phyloP scores from a whole-genome alignment of 2,113 vertebrate genomes.

The Osmerus eperlanus region DNA sequence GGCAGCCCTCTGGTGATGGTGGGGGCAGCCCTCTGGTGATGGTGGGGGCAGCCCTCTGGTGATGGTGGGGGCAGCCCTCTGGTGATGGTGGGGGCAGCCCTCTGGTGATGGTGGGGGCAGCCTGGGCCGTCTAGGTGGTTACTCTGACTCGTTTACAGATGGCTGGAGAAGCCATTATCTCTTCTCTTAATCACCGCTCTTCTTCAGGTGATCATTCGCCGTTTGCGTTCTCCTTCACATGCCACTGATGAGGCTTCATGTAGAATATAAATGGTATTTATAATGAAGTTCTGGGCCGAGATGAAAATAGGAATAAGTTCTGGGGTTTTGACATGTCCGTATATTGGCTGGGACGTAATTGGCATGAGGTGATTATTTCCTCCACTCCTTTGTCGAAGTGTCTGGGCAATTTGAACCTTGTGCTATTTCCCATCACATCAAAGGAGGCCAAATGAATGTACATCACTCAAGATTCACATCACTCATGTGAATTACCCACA shows the following conservation, averaged over 20 bases:
- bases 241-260: conserved; percentile 27
- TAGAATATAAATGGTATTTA: conserved; percentile 23
- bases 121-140: background rate
- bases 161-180: conserved; percentile 24
- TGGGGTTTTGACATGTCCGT: conserved; percentile 7
- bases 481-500: background rate
- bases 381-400: background rate
- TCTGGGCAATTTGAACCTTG: conserved; percentile 11
- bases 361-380: conserved; percentile 16
- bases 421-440: conserved; percentile 9
- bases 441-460: conserved; percentile 12
- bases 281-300: conserved; percentile 16
- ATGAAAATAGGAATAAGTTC: conserved; percentile 22
- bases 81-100: too few relatives aligned
- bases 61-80: too few relatives aligned
- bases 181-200: conserved; percentile 27
- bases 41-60: too few relatives aligned
- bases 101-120: too few relatives aligned
- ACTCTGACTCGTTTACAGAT: conserved; percentile 18
- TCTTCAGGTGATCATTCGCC: conserved; percentile 28
- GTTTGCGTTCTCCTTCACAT: conserved; percentile 24
- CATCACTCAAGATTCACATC: background rate
- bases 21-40: too few relatives aligned
- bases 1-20: too few relatives aligned
- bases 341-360: conserved; percentile 13